These are phyloP conservation scores for Oscheius sp. DNA, from an alignment of 2,888 invertebrate genomes.

Conservation along the genomic window DNA sequence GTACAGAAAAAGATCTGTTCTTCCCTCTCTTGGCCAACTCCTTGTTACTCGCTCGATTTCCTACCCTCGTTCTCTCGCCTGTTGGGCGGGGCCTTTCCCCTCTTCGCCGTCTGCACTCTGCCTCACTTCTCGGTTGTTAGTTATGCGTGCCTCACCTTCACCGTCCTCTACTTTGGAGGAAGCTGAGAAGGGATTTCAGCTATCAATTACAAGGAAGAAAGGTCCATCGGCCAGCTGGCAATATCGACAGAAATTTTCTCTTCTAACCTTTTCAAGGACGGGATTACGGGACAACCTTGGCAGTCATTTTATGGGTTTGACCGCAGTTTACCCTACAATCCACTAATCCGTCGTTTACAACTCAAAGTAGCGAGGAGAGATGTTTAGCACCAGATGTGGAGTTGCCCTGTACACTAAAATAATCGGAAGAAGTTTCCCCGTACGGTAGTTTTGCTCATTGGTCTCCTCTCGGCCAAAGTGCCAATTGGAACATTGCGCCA, in stretches of 20 bases:
- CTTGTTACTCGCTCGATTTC: conserved; percentile 36
- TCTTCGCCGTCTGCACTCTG: conserved; percentile 34
- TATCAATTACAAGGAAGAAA: background rate
- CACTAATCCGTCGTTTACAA: no score
- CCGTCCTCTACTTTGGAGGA: background rate
- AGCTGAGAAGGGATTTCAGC: background rate
- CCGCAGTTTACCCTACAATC: no score
- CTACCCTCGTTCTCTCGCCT: conserved; percentile 37
- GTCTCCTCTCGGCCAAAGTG: background rate
- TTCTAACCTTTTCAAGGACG: no score
- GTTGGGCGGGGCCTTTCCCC: conserved; percentile 38
- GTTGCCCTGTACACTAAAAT: no score
- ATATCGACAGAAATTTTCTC: background rate
- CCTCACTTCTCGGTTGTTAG: conserved; percentile 24
- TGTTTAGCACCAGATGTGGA: no score
- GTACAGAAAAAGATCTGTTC: background rate
- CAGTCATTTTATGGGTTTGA: no score
- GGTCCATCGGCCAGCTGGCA: background rate
- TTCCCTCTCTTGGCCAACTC: conserved; percentile 14
- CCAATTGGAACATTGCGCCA: conserved; percentile 12
- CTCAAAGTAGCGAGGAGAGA: no score
- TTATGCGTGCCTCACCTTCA: conserved; percentile 31
- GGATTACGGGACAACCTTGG: no score
- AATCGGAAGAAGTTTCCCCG: no score
- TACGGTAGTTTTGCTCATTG: conserved; percentile 13